These are phyloP conservation scores for Tiaroga cobitis DNA, from an alignment of 2,797 vertebrate genomes.

Conservation along the genomic window DNA sequence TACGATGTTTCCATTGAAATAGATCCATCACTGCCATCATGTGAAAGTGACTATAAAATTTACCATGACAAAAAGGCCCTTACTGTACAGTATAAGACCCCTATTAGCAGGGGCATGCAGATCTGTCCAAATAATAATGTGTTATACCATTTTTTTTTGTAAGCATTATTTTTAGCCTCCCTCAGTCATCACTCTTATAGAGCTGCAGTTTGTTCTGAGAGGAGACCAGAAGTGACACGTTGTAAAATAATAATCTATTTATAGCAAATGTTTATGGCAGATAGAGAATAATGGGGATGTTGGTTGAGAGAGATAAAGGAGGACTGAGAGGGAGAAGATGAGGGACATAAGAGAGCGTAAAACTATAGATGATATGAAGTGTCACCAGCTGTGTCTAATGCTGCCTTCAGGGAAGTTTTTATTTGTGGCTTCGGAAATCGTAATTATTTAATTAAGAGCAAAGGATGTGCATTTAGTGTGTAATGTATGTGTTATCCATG, in stretches of 20 bases:
- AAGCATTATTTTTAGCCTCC: background rate
- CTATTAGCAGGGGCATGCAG: background rate
- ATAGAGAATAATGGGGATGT: constrained; percentile 18
- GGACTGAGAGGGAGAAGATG: background rate
- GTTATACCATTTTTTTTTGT: background rate
- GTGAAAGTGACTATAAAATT: background rate
- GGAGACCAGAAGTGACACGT: background rate
- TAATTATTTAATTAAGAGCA: constrained; percentile 12
- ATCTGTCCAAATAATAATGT: background rate
- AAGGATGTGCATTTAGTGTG: constrained; percentile 12
- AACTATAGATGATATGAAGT: background rate
- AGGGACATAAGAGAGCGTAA: background rate
- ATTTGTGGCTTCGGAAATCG: background rate
- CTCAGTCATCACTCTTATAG: constrained; percentile 11
- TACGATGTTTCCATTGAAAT: background rate
- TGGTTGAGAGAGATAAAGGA: background rate
- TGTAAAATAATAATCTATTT: constrained; percentile 26
- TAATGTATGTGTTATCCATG: background rate
- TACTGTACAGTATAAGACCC: background rate
- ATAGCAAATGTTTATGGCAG: constrained; percentile 5
- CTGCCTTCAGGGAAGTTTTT: background rate
- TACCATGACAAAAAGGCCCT: background rate
- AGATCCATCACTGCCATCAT: background rate
- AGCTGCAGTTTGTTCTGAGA: constrained; percentile 33
- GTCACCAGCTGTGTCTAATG: constrained; percentile 18